Percentiles rank a stretch among this genome's conserved stretches.
Conservation (phyloP, 2,797 vertebrate genomes). For the Gallinago nigripennis region DNA sequence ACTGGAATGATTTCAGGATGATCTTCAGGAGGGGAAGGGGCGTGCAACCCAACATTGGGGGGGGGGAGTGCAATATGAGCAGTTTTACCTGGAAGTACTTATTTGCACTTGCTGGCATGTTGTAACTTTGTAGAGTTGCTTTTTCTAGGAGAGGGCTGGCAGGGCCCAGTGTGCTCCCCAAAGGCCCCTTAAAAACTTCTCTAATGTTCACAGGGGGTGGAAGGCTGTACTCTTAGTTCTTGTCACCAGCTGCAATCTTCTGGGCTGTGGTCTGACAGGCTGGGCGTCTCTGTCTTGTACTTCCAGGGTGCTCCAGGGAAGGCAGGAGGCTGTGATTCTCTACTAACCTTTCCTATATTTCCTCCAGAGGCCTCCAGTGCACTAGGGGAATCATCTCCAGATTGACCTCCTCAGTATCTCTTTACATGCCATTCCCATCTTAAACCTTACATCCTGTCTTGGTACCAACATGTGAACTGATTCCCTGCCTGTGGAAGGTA, state of each 20-base stretch:
- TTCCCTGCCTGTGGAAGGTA: neutral
- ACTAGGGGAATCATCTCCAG: neutral
- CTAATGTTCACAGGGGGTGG: neutral
- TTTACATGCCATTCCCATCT: neutral
- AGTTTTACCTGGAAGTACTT: neutral
- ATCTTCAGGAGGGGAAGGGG: neutral
- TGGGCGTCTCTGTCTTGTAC: neutral
- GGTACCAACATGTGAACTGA: neutral
- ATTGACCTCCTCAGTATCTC: neutral
- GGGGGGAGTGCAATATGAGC: neutral
- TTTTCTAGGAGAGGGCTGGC: neutral
- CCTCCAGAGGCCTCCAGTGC: neutral
- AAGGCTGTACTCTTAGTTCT: neutral
- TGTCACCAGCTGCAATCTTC: neutral
- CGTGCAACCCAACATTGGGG: neutral
- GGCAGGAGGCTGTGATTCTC: neutral
- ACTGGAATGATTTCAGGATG: neutral
- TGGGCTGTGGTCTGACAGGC: neutral
- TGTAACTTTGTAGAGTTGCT: neutral
- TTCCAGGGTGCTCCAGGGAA: neutral
- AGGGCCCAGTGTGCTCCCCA: neutral
- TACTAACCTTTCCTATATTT: neutral
- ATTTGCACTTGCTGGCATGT: neutral
- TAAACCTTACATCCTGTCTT: neutral
- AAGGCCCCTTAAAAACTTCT: neutral